Percentiles rank a stretch among this genome's conserved stretches.
phyloP scores from a whole-genome alignment of 2,797 vertebrate genomes.

The Heterohyrax brucei region DNA sequence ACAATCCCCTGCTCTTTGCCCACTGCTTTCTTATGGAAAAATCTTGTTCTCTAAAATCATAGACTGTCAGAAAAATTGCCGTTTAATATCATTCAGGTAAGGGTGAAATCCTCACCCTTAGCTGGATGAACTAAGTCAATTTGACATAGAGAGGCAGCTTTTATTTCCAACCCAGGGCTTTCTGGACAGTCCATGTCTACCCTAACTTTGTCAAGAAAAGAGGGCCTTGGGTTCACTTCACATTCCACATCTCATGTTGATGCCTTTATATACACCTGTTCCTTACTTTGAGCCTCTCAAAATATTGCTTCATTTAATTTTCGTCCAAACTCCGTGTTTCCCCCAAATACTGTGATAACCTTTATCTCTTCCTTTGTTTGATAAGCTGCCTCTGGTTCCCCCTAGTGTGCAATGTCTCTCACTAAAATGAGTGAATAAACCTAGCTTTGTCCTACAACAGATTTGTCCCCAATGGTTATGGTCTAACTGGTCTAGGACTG shows the following conservation, averaged over 20 bases:
- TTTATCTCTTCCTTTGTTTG: not conserved
- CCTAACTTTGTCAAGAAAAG: not conserved
- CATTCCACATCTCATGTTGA: not conserved
- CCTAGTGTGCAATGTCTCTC: not conserved
- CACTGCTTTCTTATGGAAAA: not conserved
- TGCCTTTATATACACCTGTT: not conserved
- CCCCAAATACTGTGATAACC: not conserved
- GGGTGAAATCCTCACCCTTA: not conserved
- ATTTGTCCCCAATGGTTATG: not conserved
- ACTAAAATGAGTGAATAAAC: not conserved
- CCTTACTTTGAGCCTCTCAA: not conserved
- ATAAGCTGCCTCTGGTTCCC: not conserved
- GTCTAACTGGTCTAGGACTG: not conserved
- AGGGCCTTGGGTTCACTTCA: not conserved
- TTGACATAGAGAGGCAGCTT: conserved; percentile 23
- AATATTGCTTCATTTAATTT: not conserved
- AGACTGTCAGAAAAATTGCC: not conserved
- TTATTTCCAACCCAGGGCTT: not conserved
- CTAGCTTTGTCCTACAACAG: not conserved
- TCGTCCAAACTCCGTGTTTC: not conserved
- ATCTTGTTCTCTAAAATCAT: not conserved
- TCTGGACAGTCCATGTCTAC: not conserved
- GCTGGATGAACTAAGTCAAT: not conserved
- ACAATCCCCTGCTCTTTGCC: not conserved
- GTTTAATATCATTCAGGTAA: not conserved